Percentiles rank a stretch among this genome's conserved stretches.
Conservation (phyloP, 2,113 vertebrate genomes). For the Pseudorectes ferrugineus region DNA sequence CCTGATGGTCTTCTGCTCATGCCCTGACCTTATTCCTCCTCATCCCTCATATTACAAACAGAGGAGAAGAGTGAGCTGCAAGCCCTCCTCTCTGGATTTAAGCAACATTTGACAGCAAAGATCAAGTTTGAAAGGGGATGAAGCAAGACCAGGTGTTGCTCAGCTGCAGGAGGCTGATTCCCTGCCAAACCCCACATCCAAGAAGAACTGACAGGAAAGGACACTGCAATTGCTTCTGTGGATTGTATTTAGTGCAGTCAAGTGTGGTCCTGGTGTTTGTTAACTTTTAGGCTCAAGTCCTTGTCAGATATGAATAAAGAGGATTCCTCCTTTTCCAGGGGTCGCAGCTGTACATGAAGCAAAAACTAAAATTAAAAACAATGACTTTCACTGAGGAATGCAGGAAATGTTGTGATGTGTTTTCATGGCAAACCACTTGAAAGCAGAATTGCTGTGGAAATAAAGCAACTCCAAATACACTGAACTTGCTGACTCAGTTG, state of each 20-base stretch:
- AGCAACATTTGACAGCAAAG: neutral
- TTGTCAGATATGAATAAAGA: neutral
- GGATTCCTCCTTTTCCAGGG: neutral
- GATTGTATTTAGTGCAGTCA: neutral
- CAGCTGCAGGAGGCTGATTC: neutral
- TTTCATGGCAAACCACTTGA: conserved; percentile 31
- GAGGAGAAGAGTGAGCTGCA: neutral
- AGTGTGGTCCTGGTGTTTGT: neutral
- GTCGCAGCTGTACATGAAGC: neutral
- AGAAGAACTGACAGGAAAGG: neutral
- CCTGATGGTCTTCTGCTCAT: too few species aligned
- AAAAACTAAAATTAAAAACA: conserved; percentile 4
- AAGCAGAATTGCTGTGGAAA: conserved; percentile 30
- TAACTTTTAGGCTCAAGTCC: neutral
- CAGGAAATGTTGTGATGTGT: conserved; percentile 27
- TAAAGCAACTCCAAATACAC: neutral
- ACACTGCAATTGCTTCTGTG: neutral
- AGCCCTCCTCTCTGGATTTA: neutral
- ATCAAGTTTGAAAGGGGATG: neutral
- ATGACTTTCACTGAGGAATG: neutral
- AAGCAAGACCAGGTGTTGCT: neutral
- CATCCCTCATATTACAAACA: neutral
- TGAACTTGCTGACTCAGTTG: conserved; percentile 36
- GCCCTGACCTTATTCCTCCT: neutral
- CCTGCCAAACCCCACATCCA: neutral